These are phyloP conservation scores for Clarias laeviceps DNA, from an alignment of 2,797 vertebrate genomes.

Conservation along the genomic window DNA sequence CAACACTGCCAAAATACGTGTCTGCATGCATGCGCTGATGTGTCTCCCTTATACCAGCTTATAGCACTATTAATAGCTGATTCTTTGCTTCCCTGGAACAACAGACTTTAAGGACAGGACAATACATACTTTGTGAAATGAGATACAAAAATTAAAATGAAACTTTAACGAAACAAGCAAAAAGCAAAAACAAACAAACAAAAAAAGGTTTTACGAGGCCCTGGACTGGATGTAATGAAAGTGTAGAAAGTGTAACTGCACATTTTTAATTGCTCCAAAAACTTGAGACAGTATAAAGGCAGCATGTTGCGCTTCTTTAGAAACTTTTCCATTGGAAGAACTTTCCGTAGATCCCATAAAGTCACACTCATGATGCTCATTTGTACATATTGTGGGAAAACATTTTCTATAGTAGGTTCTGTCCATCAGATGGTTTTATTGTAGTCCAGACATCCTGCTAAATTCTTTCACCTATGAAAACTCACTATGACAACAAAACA, in stretches of 20 bases:
- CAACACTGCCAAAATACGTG: conserved; percentile 27
- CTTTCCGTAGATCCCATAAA: neutral
- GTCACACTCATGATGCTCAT: neutral
- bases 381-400: neutral
- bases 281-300: neutral
- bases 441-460: neutral
- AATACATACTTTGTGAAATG: neutral
- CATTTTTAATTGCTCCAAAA: neutral
- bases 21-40: neutral
- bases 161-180: neutral
- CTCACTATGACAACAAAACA: neutral
- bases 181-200: neutral
- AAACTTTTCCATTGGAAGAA: neutral
- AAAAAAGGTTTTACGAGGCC: neutral
- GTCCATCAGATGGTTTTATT: neutral
- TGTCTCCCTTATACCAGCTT: neutral
- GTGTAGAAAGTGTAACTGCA: neutral
- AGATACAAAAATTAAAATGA: neutral
- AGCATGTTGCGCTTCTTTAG: neutral
- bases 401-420: neutral
- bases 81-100: too few species aligned
- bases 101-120: neutral
- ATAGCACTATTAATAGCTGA: neutral
- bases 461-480: neutral
- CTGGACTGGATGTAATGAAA: neutral